These are phyloP conservation scores for Tragelaphus buxtoni DNA, from an alignment of 2,113 vertebrate genomes.

Conservation along the genomic window DNA sequence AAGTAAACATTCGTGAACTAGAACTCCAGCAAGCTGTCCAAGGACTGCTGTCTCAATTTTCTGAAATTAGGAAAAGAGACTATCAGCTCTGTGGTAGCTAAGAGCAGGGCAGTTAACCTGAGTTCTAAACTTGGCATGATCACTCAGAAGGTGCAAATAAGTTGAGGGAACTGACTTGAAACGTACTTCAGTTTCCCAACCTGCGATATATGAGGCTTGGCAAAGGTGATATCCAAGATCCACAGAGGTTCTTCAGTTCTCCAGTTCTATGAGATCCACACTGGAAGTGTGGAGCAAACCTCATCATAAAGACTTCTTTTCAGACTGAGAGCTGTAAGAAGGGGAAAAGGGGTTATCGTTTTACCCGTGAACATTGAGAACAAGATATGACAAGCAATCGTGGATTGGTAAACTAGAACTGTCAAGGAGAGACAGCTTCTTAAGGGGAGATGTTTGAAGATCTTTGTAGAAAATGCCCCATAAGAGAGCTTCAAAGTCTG, in stretches of 20 bases:
- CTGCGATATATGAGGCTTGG: neutral
- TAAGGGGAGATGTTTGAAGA: neutral
- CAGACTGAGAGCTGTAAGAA: neutral
- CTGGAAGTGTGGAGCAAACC: rapidly evolving
- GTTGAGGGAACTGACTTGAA: neutral
- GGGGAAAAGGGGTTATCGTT: neutral
- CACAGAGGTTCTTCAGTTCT: neutral
- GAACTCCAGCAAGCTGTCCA: neutral
- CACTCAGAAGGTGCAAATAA: too few relatives aligned
- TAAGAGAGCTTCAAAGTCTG: neutral
- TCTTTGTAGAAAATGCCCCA: neutral
- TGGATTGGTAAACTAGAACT: neutral
- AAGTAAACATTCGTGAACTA: neutral
- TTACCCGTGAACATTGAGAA: neutral
- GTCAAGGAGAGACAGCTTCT: neutral
- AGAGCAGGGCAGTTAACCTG: neutral
- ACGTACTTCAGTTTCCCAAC: neutral
- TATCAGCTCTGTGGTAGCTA: neutral
- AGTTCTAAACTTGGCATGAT: neutral
- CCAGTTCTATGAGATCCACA: neutral
- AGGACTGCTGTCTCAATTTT: neutral
- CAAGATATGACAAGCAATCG: neutral
- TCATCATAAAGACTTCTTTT: neutral
- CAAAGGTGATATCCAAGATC: neutral
- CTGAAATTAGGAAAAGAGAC: neutral